These are phyloP conservation scores for Charaxes varanes DNA, from an alignment of 1,140 invertebrate species.

Conservation along the genomic window DNA sequence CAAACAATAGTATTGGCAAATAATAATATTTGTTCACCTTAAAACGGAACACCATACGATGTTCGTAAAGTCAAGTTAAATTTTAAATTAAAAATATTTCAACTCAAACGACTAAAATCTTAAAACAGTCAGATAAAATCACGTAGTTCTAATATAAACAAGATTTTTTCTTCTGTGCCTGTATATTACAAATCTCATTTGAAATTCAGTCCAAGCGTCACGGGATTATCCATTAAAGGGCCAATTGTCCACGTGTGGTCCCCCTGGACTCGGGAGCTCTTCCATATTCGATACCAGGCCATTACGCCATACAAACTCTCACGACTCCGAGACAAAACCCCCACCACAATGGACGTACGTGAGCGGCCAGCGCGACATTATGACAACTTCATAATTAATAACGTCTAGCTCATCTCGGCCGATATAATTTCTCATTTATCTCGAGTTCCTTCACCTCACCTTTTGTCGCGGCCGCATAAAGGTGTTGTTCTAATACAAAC, in stretches of 20 bases:
- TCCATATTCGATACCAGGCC: conserved; percentile 35
- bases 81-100: too few species aligned
- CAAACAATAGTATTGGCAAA: too few species aligned
- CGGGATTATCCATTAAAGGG: conserved; percentile 4
- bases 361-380: conserved; percentile 50
- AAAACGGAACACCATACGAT: too few species aligned
- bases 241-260: conserved; percentile 43
- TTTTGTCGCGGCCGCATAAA: conserved; percentile 58
- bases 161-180: too few species aligned
- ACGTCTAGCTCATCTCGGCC: conserved; percentile 60
- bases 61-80: too few species aligned
- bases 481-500: conserved; percentile 65
- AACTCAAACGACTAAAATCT: too few species aligned
- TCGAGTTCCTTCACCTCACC: conserved; percentile 62
- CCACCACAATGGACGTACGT: conserved; percentile 50
- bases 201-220: too few species aligned
- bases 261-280: conserved; percentile 32
- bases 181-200: too few species aligned
- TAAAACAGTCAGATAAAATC: too few species aligned
- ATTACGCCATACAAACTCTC: conserved; percentile 53
- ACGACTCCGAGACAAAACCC: conserved; percentile 55
- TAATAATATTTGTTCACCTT: too few species aligned
- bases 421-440: conserved; percentile 72
- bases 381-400: conserved; percentile 72
- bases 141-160: too few species aligned